Percentiles rank a stretch among this genome's conserved stretches.
These are phyloP conservation scores for Branchipolynoe longqiensis DNA, from an alignment of 2,888 invertebrate genomes.

Conservation along the genomic window DNA sequence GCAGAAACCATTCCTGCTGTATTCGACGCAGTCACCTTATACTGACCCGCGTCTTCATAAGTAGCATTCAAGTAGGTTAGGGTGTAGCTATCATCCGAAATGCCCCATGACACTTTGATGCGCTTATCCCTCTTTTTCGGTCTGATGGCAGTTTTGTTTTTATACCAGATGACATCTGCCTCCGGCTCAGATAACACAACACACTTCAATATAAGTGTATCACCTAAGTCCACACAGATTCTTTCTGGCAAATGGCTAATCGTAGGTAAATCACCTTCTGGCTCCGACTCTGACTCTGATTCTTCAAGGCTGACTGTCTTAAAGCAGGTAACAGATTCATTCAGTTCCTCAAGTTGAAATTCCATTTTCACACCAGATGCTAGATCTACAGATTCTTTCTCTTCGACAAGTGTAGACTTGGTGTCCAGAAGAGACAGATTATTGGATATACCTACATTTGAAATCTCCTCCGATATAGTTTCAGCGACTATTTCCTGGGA, in stretches of 20 bases:
- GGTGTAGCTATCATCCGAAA: constrained; percentile 13
- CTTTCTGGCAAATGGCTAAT: neutral
- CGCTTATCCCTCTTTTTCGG: constrained; percentile 61
- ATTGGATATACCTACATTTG: neutral
- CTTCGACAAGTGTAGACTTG: too few species aligned
- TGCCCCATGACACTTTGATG: constrained; percentile 37
- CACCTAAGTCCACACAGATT: constrained; percentile 1
- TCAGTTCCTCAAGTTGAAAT: constrained; percentile 41
- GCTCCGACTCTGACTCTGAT: constrained; percentile 1
- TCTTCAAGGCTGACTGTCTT: constrained; percentile 10
- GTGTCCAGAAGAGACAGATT: too few species aligned
- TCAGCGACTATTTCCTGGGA: neutral
- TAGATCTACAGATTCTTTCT: too few species aligned
- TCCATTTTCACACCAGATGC: too few species aligned
- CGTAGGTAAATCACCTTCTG: neutral
- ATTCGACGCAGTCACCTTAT: constrained; percentile 14
- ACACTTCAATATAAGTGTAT: constrained; percentile 51
- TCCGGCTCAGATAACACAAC: constrained; percentile 55
- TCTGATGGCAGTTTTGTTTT: constrained; percentile 61
- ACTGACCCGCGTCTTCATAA: constrained; percentile 22
- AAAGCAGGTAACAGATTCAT: constrained; percentile 32
- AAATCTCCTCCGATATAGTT: neutral
- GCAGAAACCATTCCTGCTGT: neutral
- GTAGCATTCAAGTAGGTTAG: constrained; percentile 22
- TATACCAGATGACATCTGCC: constrained; percentile 64